Base-by-base conservation (phyloP, 2,888 invertebrate genomes). In the Nephrocerus scutellatus region DNA sequence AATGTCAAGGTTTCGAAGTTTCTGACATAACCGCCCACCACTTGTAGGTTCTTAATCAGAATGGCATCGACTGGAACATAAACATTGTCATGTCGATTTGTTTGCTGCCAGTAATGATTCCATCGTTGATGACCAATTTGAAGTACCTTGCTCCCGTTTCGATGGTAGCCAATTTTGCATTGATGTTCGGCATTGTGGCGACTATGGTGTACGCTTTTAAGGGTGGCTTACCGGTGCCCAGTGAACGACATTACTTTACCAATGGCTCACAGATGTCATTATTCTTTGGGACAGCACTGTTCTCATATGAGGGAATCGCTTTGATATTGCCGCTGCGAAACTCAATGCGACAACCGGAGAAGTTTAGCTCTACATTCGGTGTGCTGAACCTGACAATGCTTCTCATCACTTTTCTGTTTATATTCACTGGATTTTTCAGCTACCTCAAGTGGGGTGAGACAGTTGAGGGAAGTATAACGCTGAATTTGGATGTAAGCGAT, bases 221-320 rank as follows among this genome's bases (percentile, higher is more conserved):
- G 48, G 83, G 84, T 48, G 46, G 55, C 3, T 68, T 92, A 34
- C 87, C 86, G 0, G 9, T 62, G 3, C 62, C 82, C 0, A 54
- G 68, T 1, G 71, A 76, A 13, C 72, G 84, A 35, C 62, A 67
- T 1, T 77, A 76, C 47, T 65, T 85, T 4, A 81, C 80, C 0
- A 66, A 74, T 3, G 76, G 76, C 68, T 38, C 67, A 1, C 46
- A 74, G 72, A 43, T 68, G 84, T 90, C 96, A 0, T 70, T 97
- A 3, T 97, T 86, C 67, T 93, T 97, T 60, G 96, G 96, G 16
- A 96, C 95, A 0, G 91, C 90, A 3, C 79, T 98, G 30, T 98
- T 89, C 66, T 86, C 96, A 1, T 97, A 95, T 60, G 97, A 97
- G 72, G 97, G 95, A 42, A 95, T 97, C 49, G 87, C 87, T 35